phyloP scores from a whole-genome alignment of 1,140 invertebrate genomes.

The Leptinotarsa undecemlineata region DNA sequence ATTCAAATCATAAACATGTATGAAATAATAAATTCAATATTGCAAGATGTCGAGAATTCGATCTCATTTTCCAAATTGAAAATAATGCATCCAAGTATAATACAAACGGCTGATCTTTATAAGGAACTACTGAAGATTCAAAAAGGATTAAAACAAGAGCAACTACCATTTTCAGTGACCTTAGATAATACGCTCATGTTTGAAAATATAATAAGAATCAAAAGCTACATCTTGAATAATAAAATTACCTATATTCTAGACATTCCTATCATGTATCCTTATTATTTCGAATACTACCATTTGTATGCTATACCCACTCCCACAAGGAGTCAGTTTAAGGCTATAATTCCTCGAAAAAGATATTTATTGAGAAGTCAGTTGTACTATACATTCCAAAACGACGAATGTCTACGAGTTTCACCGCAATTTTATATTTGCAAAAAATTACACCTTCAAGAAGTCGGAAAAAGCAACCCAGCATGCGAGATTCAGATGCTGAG shows the following conservation, averaged over 20 bases:
- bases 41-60: neutral
- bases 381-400: too few relatives aligned
- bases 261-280: neutral
- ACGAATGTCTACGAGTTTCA: neutral
- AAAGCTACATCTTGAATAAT: neutral
- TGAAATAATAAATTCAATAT: neutral
- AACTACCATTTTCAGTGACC: too few relatives aligned
- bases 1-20: too few relatives aligned
- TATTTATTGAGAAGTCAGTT: too few relatives aligned
- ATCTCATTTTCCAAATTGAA: neutral
- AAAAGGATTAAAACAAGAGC: too few relatives aligned
- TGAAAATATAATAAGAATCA: neutral
- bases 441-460: neutral
- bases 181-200: neutral
- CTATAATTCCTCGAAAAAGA: too few relatives aligned
- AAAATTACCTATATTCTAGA: neutral
- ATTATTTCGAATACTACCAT: neutral
- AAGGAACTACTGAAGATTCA: neutral
- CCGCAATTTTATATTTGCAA: neutral
- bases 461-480: neutral
- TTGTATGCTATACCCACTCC: too few relatives aligned
- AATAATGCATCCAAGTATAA: neutral
- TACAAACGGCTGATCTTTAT: neutral
- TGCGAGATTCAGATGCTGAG: neutral
- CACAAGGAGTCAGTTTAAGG: too few relatives aligned